Percentiles rank a stretch among this genome's conserved stretches.
Conservation (phyloP, 2,888 invertebrate species). For the Acheta domesticus region DNA sequence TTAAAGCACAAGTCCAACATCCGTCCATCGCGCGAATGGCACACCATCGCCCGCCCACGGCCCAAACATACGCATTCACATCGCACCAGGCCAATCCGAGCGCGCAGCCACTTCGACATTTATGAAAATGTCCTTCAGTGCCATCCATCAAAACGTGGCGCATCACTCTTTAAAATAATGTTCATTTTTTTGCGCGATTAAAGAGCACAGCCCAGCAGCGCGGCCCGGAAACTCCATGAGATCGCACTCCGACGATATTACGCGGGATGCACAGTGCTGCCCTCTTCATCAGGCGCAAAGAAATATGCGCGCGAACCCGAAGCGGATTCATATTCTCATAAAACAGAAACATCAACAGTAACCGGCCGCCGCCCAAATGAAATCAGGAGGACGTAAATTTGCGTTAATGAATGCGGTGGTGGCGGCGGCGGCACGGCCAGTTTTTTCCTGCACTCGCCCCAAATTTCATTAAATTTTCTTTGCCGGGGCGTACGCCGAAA, state of each 20-base stretch:
- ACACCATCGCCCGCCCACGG: too few relatives aligned
- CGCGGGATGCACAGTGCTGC: not conserved
- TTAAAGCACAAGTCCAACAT: too few relatives aligned
- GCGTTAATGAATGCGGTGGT: too few relatives aligned
- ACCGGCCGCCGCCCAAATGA: not conserved
- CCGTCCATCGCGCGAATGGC: too few relatives aligned
- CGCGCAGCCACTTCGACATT: not conserved
- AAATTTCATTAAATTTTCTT: too few relatives aligned
- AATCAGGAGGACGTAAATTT: too few relatives aligned
- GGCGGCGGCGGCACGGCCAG: too few relatives aligned
- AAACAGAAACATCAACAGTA: not conserved
- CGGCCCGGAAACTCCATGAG: not conserved
- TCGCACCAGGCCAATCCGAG: too few relatives aligned
- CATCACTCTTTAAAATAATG: not conserved
- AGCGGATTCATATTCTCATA: not conserved
- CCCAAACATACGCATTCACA: too few relatives aligned
- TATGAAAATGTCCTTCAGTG: not conserved
- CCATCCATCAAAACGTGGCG: not conserved
- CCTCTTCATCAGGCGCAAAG: not conserved
- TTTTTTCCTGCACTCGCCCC: too few relatives aligned
- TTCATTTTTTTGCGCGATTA: conserved; percentile 4
- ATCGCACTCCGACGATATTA: not conserved
- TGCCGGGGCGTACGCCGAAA: too few relatives aligned
- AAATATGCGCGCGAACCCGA: not conserved
- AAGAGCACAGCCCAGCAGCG: not conserved